Conservation (phyloP, 2,113 vertebrate species). For the Romanogobio albipinnatus region DNA sequence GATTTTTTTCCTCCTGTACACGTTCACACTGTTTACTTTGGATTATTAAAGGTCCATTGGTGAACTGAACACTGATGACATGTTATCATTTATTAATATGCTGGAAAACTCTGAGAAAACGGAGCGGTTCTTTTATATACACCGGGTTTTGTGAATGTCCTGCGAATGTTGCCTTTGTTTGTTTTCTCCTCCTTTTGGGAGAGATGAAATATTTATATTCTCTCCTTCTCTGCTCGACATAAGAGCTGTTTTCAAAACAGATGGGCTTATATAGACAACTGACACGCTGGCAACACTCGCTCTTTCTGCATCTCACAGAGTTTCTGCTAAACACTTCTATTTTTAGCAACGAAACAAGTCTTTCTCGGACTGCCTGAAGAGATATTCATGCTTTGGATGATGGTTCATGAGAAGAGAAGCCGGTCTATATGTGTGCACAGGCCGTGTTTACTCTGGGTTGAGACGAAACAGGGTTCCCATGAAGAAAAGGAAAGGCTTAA, state of each 20-base stretch:
- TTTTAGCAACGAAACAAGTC: conserved; percentile 12
- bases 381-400: neutral
- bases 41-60: neutral
- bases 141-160: neutral
- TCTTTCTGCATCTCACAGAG: neutral
- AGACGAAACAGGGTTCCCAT: conserved; percentile 33
- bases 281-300: neutral
- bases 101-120: neutral
- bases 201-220: conserved; percentile 50
- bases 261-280: conserved; percentile 28
- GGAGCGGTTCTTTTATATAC: neutral
- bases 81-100: neutral
- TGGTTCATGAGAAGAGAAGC: neutral
- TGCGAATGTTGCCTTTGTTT: conserved; percentile 13
- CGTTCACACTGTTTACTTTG: neutral
- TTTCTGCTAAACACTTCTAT: conserved; percentile 1
- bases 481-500: conserved; percentile 35
- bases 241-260: conserved; percentile 32
- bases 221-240: neutral
- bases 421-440: conserved; percentile 17
- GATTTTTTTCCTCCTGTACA: too few species aligned
- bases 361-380: conserved; percentile 3
- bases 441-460: conserved; percentile 34
- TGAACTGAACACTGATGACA: neutral
- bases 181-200: conserved; percentile 25